Base-by-base conservation (phyloP, 2,888 invertebrate genomes). In the Pediacus dermestoides region DNA sequence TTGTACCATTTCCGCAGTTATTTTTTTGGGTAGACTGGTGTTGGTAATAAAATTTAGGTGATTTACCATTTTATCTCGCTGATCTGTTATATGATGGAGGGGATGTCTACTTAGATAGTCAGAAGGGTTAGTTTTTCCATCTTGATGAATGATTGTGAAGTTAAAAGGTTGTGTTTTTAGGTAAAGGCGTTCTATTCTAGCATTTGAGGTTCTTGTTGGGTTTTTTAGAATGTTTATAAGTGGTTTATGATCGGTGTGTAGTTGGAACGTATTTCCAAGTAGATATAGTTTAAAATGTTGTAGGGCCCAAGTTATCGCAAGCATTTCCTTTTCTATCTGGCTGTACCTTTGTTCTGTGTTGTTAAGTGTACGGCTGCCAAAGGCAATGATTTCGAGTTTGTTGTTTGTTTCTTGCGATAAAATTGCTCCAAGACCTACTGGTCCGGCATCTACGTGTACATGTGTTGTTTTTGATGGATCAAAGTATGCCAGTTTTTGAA, bases 301-400 rank as follows among this genome's bases (percentile, higher is more conserved):
- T 7, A 37, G 22, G 4, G 40, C 40, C 40, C 40, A 40, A 9
- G 34, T 30, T n/a, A 14, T 33, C n/a, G 42, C 37, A 10, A 38
- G 33, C 14, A 37, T 39, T 30, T 41, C 44, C 31, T 39, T 44
- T 28, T 44, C 47, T 12, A 47, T 39, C 26, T 45, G 44, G 22
- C 41, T 46, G 16, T 37, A 46, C 11, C 34, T 6, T 15, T 28
- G 26, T 37, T 46, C 27, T 23, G 25, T 16, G 7, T 18, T 8
- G 2, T 33, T 33, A 14, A 47, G 26, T 4, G 39, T 28, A 37
- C 36, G 22, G 22, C 42, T 44, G n/a, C 33, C 47, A 39, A 42
- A 44, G 3, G 42, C 38, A 10, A 42, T 34, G 14, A 44, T 34
- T 11, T 25, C 25, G 9, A 15, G 23, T 6, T 26, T 26, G 9